phyloP scores from a whole-genome alignment of 1,140 invertebrate genomes.

The Drosophila guanche region DNA sequence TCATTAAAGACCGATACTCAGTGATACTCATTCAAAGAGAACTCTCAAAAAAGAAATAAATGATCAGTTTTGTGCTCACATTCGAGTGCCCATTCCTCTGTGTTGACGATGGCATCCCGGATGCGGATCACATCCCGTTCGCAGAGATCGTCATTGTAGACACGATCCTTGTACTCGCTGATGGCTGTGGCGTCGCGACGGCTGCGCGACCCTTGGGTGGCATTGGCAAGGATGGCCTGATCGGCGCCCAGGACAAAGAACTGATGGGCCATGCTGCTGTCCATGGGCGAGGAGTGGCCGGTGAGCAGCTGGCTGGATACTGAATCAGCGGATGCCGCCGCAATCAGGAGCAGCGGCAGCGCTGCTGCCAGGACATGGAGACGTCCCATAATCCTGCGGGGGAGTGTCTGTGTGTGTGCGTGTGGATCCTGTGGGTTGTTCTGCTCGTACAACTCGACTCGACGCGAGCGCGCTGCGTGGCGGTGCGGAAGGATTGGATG shows the following conservation, averaged over 20 bases:
- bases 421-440: background rate
- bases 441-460: background rate
- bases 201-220: background rate
- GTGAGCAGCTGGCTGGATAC: constrained; percentile 23
- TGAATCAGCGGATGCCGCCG: constrained; percentile 22
- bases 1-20: too few species aligned
- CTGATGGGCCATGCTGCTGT: constrained; percentile 58
- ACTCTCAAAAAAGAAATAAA: background rate
- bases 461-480: constrained; percentile 26
- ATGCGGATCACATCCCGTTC: constrained; percentile 52
- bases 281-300: constrained; percentile 47
- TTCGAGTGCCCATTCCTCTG: constrained; percentile 70
- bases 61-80: constrained; percentile 44
- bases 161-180: background rate
- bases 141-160: constrained; percentile 37
- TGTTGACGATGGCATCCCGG: constrained; percentile 50
- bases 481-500: constrained; percentile 22
- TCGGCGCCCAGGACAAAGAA: constrained; percentile 49
- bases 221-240: background rate
- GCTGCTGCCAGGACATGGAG: constrained; percentile 35
- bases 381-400: constrained; percentile 43
- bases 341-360: constrained; percentile 20
- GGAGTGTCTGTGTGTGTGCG: background rate
- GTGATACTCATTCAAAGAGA: too few species aligned
- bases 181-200: background rate